Base-by-base conservation (phyloP, 2,113 vertebrate genomes). In the Dissostichus mawsoni region DNA sequence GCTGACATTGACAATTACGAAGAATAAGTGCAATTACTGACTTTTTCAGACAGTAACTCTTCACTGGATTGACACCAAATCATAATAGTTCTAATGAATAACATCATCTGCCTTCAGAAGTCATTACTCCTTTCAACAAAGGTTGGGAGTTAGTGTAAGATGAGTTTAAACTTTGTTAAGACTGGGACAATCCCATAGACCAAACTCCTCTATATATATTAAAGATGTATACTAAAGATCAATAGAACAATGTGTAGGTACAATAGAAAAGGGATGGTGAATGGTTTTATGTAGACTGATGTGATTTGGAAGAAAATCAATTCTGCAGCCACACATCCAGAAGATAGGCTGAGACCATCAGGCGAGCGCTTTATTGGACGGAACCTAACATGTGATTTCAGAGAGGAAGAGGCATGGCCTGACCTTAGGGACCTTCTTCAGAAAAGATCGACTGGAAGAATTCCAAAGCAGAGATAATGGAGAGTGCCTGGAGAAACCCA, bases 381-480 rank as follows among this genome's bases (percentile, higher is more conserved):
- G 11, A 51, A 62, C 57, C 65, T 64, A 58, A 71, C 48, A 70
- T 52, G 33, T 45, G 59, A 85, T 74, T 36, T 36, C 18, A 48
- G 36, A 57, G 62, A 86, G 72, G 55, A 75, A 67, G 63, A 72
- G 33, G 25, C n/a, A 20, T 8, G 6, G 44, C 23, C 58, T 1
- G 45, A 74, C 70, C 69, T 81, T 4, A n/a, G 67, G 68, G 69
- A 69, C 59, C 16, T 72, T 51, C 81, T 67, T 61, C 18, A 63
- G 69, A 77, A 77, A 76, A 72, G 58, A 82, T 74, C 25, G 63
- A 45, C 77, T 87, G 76, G 82, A 83, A 41, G 25, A 69, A 81
- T 62, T 87, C 81, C 83, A 88, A 62, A 63, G 41, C 45, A 55
- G 51, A 57, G 62, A 76, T 89, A 87, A 86, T 82, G 81, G 76